phyloP scores from a whole-genome alignment of 2,113 vertebrate genomes.

The Butorides virescens region DNA sequence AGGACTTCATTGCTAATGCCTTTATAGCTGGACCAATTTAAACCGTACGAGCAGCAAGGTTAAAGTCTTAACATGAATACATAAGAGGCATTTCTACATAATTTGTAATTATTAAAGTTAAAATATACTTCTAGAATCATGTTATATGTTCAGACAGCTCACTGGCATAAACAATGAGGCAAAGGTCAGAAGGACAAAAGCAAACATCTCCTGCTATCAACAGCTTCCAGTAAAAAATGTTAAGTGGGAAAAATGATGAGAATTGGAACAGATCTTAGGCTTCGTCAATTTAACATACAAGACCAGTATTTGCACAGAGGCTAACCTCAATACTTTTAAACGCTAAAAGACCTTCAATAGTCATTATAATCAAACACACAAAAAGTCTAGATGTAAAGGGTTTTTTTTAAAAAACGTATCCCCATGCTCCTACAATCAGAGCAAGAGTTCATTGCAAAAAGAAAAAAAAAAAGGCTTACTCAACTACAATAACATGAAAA shows the following conservation, averaged over 20 bases:
- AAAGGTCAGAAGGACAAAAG: slow-evolving; percentile 3
- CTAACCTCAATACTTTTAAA: background rate
- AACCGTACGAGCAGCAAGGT: background rate
- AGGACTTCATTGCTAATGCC: background rate
- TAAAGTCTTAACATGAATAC: background rate
- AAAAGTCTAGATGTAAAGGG: background rate
- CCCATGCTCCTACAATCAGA: background rate
- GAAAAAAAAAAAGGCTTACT: background rate
- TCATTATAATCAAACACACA: background rate
- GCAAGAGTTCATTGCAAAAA: background rate
- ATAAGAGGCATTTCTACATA: background rate
- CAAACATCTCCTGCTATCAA: background rate
- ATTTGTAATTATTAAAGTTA: background rate
- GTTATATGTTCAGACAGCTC: background rate
- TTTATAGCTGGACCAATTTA: background rate
- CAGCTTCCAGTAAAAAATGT: background rate
- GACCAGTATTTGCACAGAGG: background rate
- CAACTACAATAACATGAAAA: slow-evolving; percentile 38
- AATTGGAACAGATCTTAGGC: background rate
- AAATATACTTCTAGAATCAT: background rate
- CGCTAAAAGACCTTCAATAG: background rate
- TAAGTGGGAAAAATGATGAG: background rate
- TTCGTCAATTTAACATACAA: background rate
- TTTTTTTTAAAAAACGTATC: background rate
- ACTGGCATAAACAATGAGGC: background rate